Conservation (phyloP, 2,113 vertebrate species). For the Melanerpes aurifrons region DNA sequence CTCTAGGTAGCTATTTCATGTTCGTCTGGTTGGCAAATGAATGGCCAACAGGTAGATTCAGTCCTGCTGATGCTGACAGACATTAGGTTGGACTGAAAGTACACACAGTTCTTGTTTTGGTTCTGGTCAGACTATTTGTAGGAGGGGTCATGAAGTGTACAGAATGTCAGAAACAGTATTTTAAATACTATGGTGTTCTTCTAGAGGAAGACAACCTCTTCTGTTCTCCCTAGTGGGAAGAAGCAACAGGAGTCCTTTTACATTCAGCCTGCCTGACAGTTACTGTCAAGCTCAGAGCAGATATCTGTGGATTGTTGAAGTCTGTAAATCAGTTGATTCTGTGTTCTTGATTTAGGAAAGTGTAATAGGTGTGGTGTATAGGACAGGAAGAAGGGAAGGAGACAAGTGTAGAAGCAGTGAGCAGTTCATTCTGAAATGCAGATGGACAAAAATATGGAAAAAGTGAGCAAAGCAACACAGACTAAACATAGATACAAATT, state of each 20-base stretch:
- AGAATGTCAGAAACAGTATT: not conserved
- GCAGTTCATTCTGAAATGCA: not conserved
- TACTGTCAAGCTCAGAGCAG: not conserved
- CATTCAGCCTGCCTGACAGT: not conserved
- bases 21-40: not conserved
- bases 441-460: not conserved
- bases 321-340: not conserved
- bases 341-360: not conserved
- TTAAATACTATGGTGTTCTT: not conserved
- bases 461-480: not conserved
- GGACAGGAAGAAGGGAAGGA: not conserved
- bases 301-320: rapidly evolving
- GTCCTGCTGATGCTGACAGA: not conserved
- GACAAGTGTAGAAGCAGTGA: not conserved
- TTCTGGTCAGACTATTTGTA: not conserved
- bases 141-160: not conserved
- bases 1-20: not conserved
- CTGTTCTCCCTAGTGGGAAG: not conserved
- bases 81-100: not conserved
- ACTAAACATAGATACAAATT: not conserved
- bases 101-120: not conserved
- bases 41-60: not conserved
- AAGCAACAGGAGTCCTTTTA: not conserved
- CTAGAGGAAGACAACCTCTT: not conserved
- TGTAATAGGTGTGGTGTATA: not conserved